These are phyloP conservation scores for Aspidiotus rigidus DNA, from an alignment of 2,888 invertebrate genomes.

Conservation along the genomic window DNA sequence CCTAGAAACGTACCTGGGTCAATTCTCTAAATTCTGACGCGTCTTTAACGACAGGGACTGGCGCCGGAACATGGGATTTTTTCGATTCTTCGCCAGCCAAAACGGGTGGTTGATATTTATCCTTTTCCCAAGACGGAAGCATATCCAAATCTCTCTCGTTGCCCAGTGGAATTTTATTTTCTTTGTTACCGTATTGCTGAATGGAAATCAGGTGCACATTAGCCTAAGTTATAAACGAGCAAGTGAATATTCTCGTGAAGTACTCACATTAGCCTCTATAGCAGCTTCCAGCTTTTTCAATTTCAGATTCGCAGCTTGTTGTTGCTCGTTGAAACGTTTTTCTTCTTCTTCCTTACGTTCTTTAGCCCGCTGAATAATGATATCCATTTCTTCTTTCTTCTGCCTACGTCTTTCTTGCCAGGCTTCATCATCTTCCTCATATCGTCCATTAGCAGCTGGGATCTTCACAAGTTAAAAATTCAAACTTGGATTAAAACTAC, in stretches of 20 bases:
- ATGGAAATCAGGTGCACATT: neutral
- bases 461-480: neutral
- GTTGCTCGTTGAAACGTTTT: slow-evolving; percentile 59
- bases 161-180: slow-evolving; percentile 7
- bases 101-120: slow-evolving; percentile 6
- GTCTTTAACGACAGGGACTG: slow-evolving; percentile 28
- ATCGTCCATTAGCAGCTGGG: neutral
- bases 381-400: slow-evolving; percentile 28
- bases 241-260: no score
- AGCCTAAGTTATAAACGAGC: no score
- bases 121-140: slow-evolving; percentile 29
- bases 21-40: slow-evolving; percentile 28
- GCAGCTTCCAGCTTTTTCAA: slow-evolving; percentile 49
- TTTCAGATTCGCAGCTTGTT: slow-evolving; percentile 55
- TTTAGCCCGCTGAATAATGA: slow-evolving; percentile 34
- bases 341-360: slow-evolving; percentile 36
- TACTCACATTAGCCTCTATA: slow-evolving; percentile 20
- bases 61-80: slow-evolving; percentile 10
- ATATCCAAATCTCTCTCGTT: slow-evolving; percentile 18
- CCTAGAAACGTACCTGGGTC: slow-evolving; percentile 17
- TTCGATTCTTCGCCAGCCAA: slow-evolving; percentile 1
- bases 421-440: slow-evolving; percentile 34
- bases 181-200: slow-evolving; percentile 19
- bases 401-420: slow-evolving; percentile 20
- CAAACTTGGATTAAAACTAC: neutral